phyloP scores from a whole-genome alignment of 2,113 vertebrate species.

The Caranx ignobilis region DNA sequence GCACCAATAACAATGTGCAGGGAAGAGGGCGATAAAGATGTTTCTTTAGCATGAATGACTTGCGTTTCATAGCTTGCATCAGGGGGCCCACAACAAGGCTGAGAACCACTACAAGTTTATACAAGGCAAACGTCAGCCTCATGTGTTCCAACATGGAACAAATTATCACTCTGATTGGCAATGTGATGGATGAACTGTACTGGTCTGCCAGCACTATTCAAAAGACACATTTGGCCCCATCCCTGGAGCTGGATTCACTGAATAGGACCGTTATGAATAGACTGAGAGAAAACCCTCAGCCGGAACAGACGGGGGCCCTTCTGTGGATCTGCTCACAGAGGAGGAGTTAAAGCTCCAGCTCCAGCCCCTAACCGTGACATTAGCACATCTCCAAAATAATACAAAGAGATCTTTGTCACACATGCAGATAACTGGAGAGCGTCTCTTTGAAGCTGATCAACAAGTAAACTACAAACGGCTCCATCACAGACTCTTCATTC shows the following conservation, averaged over 20 bases:
- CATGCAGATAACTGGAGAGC: constrained; percentile 14
- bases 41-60: background rate
- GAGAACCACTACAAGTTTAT: constrained; percentile 14
- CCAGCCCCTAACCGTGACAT: constrained; percentile 20
- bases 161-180: constrained; percentile 49
- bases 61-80: constrained; percentile 18
- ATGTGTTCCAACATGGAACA: constrained; percentile 77
- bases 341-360: constrained; percentile 57
- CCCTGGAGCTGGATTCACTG: constrained; percentile 31
- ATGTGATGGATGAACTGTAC: constrained; percentile 25
- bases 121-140: constrained; percentile 20
- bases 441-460: constrained; percentile 29
- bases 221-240: constrained; percentile 55
- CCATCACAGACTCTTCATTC: constrained; percentile 29
- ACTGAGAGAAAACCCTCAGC: constrained; percentile 16
- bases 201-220: constrained; percentile 36
- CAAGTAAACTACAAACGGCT: constrained; percentile 33
- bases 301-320: constrained; percentile 18
- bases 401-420: constrained; percentile 62
- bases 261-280: constrained; percentile 50
- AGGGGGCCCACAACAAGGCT: background rate
- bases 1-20: background rate
- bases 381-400: constrained; percentile 12
- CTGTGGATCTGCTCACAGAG: constrained; percentile 32
- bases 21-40: background rate